Conservation (phyloP, 2,113 vertebrate species). For the Jacana jacana region DNA sequence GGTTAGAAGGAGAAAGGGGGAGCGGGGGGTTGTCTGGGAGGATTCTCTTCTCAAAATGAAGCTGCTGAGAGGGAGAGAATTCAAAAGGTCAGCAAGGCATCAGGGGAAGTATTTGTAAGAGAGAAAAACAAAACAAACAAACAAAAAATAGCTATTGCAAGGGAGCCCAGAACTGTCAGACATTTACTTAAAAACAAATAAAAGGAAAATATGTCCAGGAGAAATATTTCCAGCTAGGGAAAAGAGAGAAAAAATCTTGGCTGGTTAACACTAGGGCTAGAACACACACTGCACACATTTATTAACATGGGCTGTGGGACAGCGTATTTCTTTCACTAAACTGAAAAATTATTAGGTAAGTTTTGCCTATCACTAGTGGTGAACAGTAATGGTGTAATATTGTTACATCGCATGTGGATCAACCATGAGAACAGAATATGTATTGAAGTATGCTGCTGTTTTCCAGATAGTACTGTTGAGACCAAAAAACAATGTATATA, state of each 20-base stretch:
- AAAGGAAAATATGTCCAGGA: not conserved
- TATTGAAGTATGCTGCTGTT: not conserved
- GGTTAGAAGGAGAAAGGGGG: not conserved
- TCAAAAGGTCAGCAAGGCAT: constrained; percentile 51
- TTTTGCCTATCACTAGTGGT: not conserved
- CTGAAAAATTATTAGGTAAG: not conserved
- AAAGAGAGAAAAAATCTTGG: not conserved
- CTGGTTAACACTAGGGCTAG: not conserved
- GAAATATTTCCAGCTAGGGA: not conserved
- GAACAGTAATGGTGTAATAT: not conserved
- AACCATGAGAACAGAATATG: rapidly evolving
- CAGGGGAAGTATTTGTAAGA: constrained; percentile 28
- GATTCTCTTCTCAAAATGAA: not conserved
- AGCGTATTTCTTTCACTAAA: not conserved
- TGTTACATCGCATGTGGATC: not conserved
- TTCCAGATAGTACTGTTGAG: not conserved
- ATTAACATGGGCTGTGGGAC: not conserved
- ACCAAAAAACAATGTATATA: not conserved
- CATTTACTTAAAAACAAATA: constrained; percentile 5
- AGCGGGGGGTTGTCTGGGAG: not conserved
- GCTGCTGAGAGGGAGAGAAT: constrained; percentile 21
- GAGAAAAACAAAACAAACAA: constrained; percentile 29
- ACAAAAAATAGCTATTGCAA: constrained; percentile 3
- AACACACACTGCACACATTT: not conserved
- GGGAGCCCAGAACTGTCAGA: constrained; percentile 12